Percentiles rank a stretch among this genome's conserved stretches.
phyloP scores from a whole-genome alignment of 2,888 invertebrate genomes.

The Exocentrus adspersus region DNA sequence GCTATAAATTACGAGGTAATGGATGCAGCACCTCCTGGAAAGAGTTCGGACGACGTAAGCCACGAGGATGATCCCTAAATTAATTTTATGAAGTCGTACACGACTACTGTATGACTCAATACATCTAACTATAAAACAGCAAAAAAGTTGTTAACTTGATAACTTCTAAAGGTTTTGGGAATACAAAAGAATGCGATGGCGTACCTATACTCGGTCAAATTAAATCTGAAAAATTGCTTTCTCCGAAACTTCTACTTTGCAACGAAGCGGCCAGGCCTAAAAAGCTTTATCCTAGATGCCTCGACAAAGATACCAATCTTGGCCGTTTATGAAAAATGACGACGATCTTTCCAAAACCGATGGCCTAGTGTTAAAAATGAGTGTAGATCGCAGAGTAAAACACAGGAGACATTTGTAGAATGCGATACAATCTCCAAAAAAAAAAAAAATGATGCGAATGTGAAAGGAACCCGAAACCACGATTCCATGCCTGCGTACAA shows the following conservation, averaged over 20 bases:
- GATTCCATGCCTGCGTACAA: conserved; percentile 42
- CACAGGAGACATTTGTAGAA: conserved; percentile 31
- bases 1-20: conserved; percentile 28
- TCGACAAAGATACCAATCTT: no score
- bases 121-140: no score
- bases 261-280: no score
- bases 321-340: conserved; percentile 17
- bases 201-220: no score
- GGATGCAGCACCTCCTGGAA: conserved; percentile 20
- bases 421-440: conserved; percentile 30
- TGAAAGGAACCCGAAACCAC: conserved; percentile 38
- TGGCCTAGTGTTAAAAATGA: conserved; percentile 27
- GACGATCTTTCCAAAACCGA: background rate
- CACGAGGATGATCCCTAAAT: conserved; percentile 38
- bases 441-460: conserved; percentile 42
- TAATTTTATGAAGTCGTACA: conserved; percentile 24
- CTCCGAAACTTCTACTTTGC: no score
- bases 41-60: conserved; percentile 35
- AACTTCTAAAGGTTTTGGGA: no score
- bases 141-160: no score
- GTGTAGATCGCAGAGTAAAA: conserved; percentile 23
- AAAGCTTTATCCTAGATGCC: no score
- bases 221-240: no score
- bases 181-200: no score
- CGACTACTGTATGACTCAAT: conserved; percentile 40